Conservation (phyloP, 1,140 invertebrate species). For the Meloidogyne floridensis region DNA sequence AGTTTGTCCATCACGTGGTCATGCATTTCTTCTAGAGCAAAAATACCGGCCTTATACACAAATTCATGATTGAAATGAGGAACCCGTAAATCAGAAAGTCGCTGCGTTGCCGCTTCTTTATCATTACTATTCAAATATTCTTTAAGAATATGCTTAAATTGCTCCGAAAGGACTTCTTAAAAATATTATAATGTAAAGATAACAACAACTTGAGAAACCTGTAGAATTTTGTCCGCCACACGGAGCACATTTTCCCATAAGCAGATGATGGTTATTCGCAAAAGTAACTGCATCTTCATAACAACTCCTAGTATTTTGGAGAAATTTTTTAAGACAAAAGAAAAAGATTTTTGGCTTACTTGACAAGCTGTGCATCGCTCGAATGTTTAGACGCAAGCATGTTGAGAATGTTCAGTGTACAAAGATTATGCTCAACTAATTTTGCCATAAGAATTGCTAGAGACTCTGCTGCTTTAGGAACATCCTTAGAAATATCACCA, state of each 20-base stretch:
- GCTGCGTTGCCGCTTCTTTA: conserved; percentile 35
- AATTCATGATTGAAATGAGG: conserved; percentile 51
- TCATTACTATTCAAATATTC: conserved; percentile 46
- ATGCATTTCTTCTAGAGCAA: conserved; percentile 53
- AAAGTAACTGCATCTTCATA: conserved; percentile 39
- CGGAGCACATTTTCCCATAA: conserved; percentile 34
- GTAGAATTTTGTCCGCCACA: conserved; percentile 39
- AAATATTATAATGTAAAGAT: not conserved
- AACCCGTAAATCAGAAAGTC: conserved; percentile 45
- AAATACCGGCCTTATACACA: conserved; percentile 45
- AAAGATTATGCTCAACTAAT: conserved; percentile 31
- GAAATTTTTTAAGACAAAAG: conserved; percentile 7
- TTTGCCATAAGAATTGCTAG: conserved; percentile 42
- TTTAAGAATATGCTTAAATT: conserved; percentile 46
- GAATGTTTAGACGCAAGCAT: conserved; percentile 30
- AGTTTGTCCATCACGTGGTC: conserved; percentile 42
- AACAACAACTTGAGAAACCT: not conserved
- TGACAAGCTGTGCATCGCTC: conserved; percentile 15
- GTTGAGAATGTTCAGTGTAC: conserved; percentile 3
- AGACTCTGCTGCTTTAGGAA: conserved; percentile 37
- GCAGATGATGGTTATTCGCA: conserved; percentile 34
- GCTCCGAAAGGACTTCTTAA: conserved; percentile 45
- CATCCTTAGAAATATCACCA: conserved; percentile 34
- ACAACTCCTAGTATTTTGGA: conserved; percentile 22
- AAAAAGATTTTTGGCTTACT: conserved; percentile 21